phyloP scores from a whole-genome alignment of 2,888 invertebrate genomes.

The Hypselothyrea guttata region DNA sequence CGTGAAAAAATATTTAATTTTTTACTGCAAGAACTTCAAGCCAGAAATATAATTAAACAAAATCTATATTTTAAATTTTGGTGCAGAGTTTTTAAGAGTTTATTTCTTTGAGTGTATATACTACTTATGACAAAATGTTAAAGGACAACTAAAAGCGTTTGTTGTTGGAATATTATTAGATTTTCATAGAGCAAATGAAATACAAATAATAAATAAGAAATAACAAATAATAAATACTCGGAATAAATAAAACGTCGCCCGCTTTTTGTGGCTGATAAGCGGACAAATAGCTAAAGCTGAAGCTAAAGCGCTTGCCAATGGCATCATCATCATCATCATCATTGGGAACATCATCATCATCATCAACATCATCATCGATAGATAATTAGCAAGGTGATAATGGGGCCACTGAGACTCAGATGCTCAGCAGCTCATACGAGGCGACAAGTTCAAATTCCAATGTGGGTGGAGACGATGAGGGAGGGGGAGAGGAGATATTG shows the following conservation, averaged over 20 bases:
- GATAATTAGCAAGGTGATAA: constrained; percentile 74
- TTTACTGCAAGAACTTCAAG: too few relatives aligned
- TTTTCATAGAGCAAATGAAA: constrained; percentile 45
- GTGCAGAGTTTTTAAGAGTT: too few relatives aligned
- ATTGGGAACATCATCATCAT: constrained; percentile 62
- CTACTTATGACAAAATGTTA: too few relatives aligned
- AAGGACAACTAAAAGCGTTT: not conserved
- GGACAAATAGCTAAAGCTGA: not conserved
- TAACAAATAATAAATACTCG: constrained; percentile 8
- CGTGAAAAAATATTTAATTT: too few relatives aligned
- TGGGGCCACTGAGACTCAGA: constrained; percentile 61
- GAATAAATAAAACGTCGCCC: constrained; percentile 37
- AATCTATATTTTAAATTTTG: too few relatives aligned
- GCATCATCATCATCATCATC: constrained; percentile 61
- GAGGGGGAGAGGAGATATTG: too few relatives aligned
- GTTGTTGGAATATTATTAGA: constrained; percentile 48
- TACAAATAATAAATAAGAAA: constrained; percentile 48
- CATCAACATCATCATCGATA: constrained; percentile 65
- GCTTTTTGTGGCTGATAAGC: constrained; percentile 53
- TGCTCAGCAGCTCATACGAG: constrained; percentile 25
- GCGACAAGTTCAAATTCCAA: constrained; percentile 68
- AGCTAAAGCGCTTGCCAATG: constrained; percentile 36
- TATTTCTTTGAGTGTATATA: too few relatives aligned
- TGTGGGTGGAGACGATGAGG: constrained; percentile 55
- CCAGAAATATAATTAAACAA: too few relatives aligned